Conservation (phyloP, 2,113 vertebrate genomes). For the Quiscalus mexicanus region DNA sequence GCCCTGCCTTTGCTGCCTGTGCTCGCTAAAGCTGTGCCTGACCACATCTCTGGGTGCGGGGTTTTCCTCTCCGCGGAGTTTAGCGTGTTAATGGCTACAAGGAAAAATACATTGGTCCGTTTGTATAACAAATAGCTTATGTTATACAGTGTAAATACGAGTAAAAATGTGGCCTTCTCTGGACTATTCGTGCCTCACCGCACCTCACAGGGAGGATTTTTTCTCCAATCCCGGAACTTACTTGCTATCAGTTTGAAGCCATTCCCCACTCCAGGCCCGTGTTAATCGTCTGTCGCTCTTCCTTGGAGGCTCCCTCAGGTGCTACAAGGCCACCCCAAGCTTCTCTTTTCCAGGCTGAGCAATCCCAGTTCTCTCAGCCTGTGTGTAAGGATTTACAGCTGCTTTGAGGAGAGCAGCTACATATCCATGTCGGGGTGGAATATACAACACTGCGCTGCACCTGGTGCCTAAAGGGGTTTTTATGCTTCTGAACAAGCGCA, state of each 20-base stretch:
- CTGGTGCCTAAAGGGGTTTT: not conserved
- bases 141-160: fast-evolving
- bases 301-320: not conserved
- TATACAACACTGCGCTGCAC: fast-evolving
- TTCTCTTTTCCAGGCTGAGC: not conserved
- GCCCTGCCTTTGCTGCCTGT: fast-evolving
- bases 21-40: fast-evolving
- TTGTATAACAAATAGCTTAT: fast-evolving
- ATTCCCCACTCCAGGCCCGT: not conserved
- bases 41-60: fast-evolving
- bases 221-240: fast-evolving
- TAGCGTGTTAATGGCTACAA: fast-evolving
- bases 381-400: fast-evolving
- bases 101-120: not conserved
- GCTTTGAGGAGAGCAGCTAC: not conserved
- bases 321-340: not conserved
- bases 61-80: not conserved
- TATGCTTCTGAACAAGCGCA: not conserved
- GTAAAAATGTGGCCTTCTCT: fast-evolving
- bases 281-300: not conserved
- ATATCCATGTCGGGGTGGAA: fast-evolving
- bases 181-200: fast-evolving
- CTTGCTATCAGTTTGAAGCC: not conserved
- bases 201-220: not conserved
- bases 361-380: not conserved